Conservation (phyloP, 2,113 vertebrate genomes). For the Vimba vimba region DNA sequence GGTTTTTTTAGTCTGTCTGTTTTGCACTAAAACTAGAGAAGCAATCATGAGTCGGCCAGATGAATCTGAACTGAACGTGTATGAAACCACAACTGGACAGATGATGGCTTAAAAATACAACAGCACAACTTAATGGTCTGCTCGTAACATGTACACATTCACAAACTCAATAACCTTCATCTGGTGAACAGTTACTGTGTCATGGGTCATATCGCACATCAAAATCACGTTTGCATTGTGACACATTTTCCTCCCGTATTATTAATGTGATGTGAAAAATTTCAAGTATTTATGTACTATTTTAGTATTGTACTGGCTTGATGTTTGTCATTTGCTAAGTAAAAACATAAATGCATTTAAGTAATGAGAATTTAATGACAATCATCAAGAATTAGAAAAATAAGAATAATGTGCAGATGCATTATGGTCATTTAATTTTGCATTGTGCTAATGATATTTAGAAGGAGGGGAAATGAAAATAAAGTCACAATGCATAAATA, state of each 20-base stretch:
- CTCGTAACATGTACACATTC: neutral
- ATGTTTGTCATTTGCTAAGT: neutral
- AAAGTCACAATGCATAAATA: neutral
- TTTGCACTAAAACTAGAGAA: slow-evolving; percentile 78
- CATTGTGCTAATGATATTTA: neutral
- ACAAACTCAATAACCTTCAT: neutral
- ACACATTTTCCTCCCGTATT: too few relatives aligned
- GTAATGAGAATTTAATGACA: neutral
- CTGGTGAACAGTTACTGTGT: neutral
- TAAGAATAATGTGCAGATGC: neutral
- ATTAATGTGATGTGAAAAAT: too few relatives aligned
- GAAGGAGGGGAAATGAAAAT: neutral
- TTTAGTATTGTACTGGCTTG: too few relatives aligned
- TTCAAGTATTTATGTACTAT: too few relatives aligned
- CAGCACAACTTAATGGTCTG: slow-evolving; percentile 15
- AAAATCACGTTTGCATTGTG: neutral
- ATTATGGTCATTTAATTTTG: neutral
- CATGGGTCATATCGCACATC: neutral
- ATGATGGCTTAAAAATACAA: slow-evolving; percentile 39
- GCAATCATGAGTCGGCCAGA: slow-evolving; percentile 67
- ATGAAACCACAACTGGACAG: slow-evolving; percentile 49
- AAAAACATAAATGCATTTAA: neutral
- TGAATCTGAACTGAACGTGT: slow-evolving; percentile 57
- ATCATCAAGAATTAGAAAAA: neutral
- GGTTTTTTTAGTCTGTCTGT: slow-evolving; percentile 58